phyloP scores from a whole-genome alignment of 2,113 vertebrate species.

The Numida meleagris region DNA sequence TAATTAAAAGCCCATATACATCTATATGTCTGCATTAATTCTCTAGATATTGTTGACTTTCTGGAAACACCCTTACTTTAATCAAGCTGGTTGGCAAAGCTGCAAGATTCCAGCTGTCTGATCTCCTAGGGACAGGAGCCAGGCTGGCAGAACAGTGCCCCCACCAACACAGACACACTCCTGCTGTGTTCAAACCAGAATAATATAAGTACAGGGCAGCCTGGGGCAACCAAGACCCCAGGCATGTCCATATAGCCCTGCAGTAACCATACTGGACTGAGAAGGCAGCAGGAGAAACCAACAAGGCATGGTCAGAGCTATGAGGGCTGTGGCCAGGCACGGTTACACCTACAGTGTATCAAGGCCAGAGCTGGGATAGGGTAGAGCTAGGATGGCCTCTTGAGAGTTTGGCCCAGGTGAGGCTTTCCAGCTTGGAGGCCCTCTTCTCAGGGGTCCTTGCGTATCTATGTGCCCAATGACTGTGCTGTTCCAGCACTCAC shows the following conservation, averaged over 20 bases:
- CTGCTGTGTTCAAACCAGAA: neutral
- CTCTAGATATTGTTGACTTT: neutral
- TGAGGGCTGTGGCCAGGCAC: too few relatives aligned
- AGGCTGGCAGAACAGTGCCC: neutral
- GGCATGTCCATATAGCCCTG: neutral
- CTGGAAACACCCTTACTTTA: neutral
- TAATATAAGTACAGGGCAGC: neutral
- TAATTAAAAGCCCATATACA: neutral
- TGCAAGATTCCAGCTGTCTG: neutral
- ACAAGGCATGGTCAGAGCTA: accelerated
- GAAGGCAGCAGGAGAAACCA: neutral
- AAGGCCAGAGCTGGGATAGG: neutral
- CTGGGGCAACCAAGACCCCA: neutral
- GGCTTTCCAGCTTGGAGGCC: neutral
- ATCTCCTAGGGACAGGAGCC: neutral
- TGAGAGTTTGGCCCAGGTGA: neutral
- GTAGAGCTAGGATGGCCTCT: neutral
- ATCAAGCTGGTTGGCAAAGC: neutral
- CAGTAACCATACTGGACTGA: accelerated
- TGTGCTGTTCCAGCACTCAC: neutral
- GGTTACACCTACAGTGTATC: accelerated
- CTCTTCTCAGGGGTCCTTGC: neutral
- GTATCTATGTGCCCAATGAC: neutral
- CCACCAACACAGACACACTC: neutral
- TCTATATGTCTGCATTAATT: neutral